Base-by-base conservation (phyloP, 30 jellyfish, hydroid and myxozoan genomes). In the Chrysaora quinquecirrha region DNA sequence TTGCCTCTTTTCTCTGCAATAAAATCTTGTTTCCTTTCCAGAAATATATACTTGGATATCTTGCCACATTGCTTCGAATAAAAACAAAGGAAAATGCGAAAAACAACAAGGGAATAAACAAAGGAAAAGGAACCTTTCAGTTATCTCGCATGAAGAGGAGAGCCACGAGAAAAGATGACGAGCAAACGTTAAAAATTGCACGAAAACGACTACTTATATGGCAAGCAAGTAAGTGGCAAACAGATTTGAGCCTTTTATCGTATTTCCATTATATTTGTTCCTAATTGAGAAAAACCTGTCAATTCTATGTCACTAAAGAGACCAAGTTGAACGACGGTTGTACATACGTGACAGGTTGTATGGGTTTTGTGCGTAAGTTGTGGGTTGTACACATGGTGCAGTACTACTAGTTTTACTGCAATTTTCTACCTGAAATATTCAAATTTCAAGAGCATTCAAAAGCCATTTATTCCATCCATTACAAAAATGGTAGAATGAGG, bases 31-130 rank as follows among this genome's bases (percentile, higher is more conserved):
- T n/a, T n/a, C n/a, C 30, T 1, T 66, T 48, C 10, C 62, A 86
- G 96, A 87, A 77, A 68, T 77, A 76, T 50, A 68, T 87, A 16
- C 76, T 87, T 85, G 82, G 89, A 14, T 56, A 87, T 34, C 82
- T 87, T 43, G 96, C 96, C 24, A 32, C 66, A 0, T 48, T 76
- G 61, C 88, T 87, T 20, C 62, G 80, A 0, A 76, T 87, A 30
- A 76, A 48, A 25, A 76, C 89, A 30, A 76, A 76, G 11, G 86
- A 67, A 29, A 87, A 76, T 48, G 58, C 14, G 9, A 27, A 52
- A 19, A 48, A 20, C 56, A 21, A 29, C 72, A 49, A 19, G 29
- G 25, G 27, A 52, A 52, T 9, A 7, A 32, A 33, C 14, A 34
- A 33, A 23, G 71, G 83, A 65, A 49, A 73, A 18, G 77, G 83